Conservation (phyloP, 2,888 invertebrate species). For the Scaptomyza cyrtandrae region DNA sequence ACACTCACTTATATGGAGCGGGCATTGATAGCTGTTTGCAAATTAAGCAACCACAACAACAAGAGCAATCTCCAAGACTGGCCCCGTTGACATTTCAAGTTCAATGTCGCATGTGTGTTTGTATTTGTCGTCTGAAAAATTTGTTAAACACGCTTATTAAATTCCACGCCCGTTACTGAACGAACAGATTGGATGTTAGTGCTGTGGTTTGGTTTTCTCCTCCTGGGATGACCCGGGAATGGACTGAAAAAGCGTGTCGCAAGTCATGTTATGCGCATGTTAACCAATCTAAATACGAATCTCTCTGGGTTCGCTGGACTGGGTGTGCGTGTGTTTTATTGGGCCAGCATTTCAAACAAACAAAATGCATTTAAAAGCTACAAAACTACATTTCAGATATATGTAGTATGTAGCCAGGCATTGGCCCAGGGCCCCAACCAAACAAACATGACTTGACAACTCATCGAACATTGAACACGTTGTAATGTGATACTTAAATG, state of each 20-base stretch:
- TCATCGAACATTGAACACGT: slow-evolving; percentile 84
- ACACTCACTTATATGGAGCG: slow-evolving; percentile 45
- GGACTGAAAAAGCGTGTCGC: slow-evolving; percentile 66
- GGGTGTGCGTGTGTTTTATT: slow-evolving; percentile 63
- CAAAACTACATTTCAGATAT: slow-evolving; percentile 75
- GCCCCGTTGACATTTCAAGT: slow-evolving; percentile 60
- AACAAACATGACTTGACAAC: slow-evolving; percentile 83
- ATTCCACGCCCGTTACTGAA: slow-evolving; percentile 56
- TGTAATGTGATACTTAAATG: slow-evolving; percentile 84
- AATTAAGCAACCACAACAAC: slow-evolving; percentile 37
- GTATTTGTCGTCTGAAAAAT: slow-evolving; percentile 52
- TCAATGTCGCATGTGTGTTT: slow-evolving; percentile 56
- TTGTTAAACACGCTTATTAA: slow-evolving; percentile 79
- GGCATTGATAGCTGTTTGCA: slow-evolving; percentile 41
- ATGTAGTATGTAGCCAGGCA: slow-evolving; percentile 24
- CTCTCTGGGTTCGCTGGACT: slow-evolving; percentile 34
- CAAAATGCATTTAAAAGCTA: slow-evolving; percentile 81
- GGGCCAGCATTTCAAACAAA: slow-evolving; percentile 71
- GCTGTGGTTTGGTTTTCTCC: slow-evolving; percentile 8
- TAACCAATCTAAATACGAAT: slow-evolving; percentile 82
- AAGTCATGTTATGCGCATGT: slow-evolving; percentile 81
- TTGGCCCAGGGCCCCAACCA: slow-evolving; percentile 48
- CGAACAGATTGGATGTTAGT: slow-evolving; percentile 3
- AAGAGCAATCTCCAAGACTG: slow-evolving; percentile 27
- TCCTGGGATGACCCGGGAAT: slow-evolving; percentile 27